Evolutionary conservation across 2,888 invertebrate species (phyloP), one percentile per base, ranked within the genome.

Genomic region (Leptopterna dolabrata): DNA sequence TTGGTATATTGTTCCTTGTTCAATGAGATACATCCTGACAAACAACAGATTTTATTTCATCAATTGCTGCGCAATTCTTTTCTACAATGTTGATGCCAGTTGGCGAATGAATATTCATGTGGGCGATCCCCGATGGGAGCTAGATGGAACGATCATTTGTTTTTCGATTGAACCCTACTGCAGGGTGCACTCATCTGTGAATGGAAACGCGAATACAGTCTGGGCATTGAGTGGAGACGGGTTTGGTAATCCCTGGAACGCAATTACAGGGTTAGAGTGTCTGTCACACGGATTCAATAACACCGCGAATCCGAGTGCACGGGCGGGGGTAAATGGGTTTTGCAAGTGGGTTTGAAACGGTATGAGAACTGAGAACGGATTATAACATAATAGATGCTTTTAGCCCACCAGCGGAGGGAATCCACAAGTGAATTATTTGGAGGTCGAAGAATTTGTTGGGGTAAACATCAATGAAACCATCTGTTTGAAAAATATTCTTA

Each of bases 241-340:
- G 27, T 30, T 11, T 71, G 71, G 71, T 71, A 71, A 71, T 71
- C 71, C 71, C 71, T 27, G 27, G 71, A 71, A 71, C 71, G 71
- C 71, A 71, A 71, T 71, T 71, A 71, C 71, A 27, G 29, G 27
- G 71, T 19, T 71, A 30, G 30, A 71, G 71, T 71, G 19, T 27
- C 71, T 30, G 71, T 71, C 29, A 71, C 30, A 30, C 24, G 19
- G 27, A 71, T 14, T 71, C 29, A 71, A 27, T 30, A 24, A 30
- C 71, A 71, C 71, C 27, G 71, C 14, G 27, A 71, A 71, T 30
- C 71, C 27, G 11, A 71, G 71, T 27, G 29, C 71, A n/a, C n/a
- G 51, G 51, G n/a, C 16, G 51, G 51, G 1, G 51, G 71, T 27
- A 30, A 71, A 71, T 27, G 27, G 71, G 71, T 71, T 71, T 14